Evolutionary conservation across 2,797 vertebrate species (phyloP).

Genomic region (Pseudocheirus occidentalis): DNA sequence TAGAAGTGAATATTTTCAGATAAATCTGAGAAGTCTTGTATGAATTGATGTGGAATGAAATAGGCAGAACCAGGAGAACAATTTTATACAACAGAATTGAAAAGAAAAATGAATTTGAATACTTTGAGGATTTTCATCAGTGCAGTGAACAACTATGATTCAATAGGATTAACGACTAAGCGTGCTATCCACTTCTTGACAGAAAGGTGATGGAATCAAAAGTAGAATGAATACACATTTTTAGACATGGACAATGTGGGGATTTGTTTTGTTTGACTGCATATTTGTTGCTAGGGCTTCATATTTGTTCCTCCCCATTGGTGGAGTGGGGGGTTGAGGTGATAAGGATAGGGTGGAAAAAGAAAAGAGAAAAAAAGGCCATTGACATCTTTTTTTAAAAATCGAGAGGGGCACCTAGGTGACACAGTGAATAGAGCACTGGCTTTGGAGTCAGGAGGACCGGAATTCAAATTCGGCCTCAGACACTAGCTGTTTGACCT

Average conservation of each 20-base stretch:
- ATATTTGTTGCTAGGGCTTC: not conserved
- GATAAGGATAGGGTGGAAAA: not conserved
- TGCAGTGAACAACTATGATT: not conserved
- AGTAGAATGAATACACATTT: not conserved
- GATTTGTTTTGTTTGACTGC: not conserved
- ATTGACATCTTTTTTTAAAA: not conserved
- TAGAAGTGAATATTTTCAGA: not conserved
- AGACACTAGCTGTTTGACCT: too few relatives aligned
- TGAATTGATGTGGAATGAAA: not conserved
- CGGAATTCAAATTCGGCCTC: too few relatives aligned
- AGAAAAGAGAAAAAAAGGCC: not conserved
- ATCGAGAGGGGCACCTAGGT: too few relatives aligned
- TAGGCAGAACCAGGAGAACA: not conserved
- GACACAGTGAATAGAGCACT: too few relatives aligned
- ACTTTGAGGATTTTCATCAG: not conserved
- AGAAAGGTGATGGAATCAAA: not conserved
- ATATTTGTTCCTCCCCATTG: not conserved
- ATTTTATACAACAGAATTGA: not conserved
- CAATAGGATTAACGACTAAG: not conserved
- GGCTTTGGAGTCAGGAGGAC: too few relatives aligned
- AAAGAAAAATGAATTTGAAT: not conserved
- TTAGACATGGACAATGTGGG: not conserved
- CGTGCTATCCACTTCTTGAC: not conserved
- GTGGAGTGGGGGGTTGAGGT: not conserved
- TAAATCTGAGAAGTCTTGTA: not conserved